Base-by-base conservation (phyloP, 2,797 vertebrate genomes). In the Rhinatrema bivittatum region DNA sequence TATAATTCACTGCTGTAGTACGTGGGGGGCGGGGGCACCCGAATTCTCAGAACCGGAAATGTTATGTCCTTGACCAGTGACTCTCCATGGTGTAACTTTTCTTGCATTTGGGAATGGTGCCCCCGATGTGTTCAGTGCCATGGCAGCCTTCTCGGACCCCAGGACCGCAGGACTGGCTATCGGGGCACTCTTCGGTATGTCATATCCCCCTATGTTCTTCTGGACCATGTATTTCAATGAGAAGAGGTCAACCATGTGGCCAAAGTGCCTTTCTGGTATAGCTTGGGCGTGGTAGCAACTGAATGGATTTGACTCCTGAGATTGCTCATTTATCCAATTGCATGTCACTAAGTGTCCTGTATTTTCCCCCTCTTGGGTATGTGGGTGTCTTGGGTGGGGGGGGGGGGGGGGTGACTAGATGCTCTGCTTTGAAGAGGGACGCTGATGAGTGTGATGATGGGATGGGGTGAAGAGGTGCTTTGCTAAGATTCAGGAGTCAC, bases 61-160 rank as follows among this genome's bases (percentile, higher is more conserved):
- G n/a, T n/a, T n/a, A 5, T 59, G 62, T 79, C 87, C 80, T 81
- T 94, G 58, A 95, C 78, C 2, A 5, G 1, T 6, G 10, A 10
- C 23, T 43, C 47, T 72, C 45, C 69, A 99, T 93, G 96, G 96
- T 8, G 96, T 98, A 66, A 99, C 96, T 2, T 94, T 99, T 62
- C 70, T 99, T 65, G 96, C 96, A 5, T 86, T 99, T 21, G 94
- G 96, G 27, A 99, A 99, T 0, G 96, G 96, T 2, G 94, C 96
- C 1, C 96, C 96, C 0, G 96, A 98, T 43, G 81, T 99, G 62
- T 99, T 99, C 78, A 99, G 96, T 1, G 93, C 94, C 0, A 66
- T 98, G 33, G 93, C 88, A 38, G 96, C 96, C 0, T 96, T 99
- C 72, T 92, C 94, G 0, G 70, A 78, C 43, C 87, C 96, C 0